Base-by-base conservation (phyloP, 2,888 invertebrate species). In the Caenorhabditis sinica region DNA sequence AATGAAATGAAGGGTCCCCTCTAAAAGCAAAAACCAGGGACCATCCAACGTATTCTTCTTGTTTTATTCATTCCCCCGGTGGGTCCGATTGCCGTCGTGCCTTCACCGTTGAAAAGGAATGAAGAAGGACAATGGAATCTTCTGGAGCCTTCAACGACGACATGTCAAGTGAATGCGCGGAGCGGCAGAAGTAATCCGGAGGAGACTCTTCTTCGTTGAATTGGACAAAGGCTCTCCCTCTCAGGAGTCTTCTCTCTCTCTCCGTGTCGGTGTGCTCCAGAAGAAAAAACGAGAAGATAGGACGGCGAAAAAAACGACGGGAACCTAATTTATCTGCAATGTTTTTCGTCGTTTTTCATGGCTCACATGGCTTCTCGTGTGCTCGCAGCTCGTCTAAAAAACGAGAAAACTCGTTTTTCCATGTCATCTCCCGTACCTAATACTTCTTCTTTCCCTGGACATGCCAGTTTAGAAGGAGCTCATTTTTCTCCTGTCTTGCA, bases 321-420 rank as follows among this genome's bases (percentile, higher is more conserved):
- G 72, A 80, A 80, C 80, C 80, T 80, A 80, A 80, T 80, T 80
- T 80, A 65, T 66, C 65, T 58, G 72, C 72, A 80, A 80, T 80
- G 72, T 80, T 72, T 79, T 43, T 23, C 40, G 63, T 76, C 68
- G 43, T 61, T 61, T 73, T 63, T 73, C 51, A 8, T 33, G 33
- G 40, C 40, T 69, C 63, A n/a, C n/a, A n/a, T n/a, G n/a, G 68
- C 58, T 49, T 69, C 20, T 2, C 2, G 60, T 25, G n/a, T n/a
- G n/a, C n/a, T n/a, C n/a, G n/a, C n/a, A n/a, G n/a, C n/a, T n/a
- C 69, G 45, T 17, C 68, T 2, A 51, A 51, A 66, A 28, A 68
- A n/a, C 9, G 53, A 63, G 36, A 71, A 63, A 43, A 71, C 63
- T 71, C 71, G 79, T 61, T 79, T 65, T 65, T 69, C 74, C 56